Evolutionary conservation across 1,140 invertebrate species (phyloP).

Genomic region (Berghia stephanieae): DNA sequence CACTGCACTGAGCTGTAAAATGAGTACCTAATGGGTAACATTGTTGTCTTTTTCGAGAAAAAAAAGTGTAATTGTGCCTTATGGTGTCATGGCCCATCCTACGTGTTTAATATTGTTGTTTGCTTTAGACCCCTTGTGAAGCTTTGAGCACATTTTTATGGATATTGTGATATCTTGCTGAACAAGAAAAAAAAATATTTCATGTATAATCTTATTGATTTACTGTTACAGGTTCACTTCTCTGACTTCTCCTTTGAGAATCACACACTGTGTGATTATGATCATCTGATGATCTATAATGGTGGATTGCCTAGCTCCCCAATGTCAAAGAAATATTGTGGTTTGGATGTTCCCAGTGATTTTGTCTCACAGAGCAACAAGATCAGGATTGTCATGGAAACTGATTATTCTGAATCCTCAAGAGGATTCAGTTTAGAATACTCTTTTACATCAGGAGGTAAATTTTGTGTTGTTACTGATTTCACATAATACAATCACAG

Average conservation of each 20-base stretch:
- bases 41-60: background rate
- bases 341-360: constrained; percentile 75
- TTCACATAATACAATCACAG: too few species aligned
- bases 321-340: constrained; percentile 79
- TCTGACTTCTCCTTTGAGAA: constrained; percentile 95
- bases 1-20: too few species aligned
- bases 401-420: constrained; percentile 83
- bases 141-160: too few species aligned
- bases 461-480: too few species aligned
- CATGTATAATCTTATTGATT: background rate
- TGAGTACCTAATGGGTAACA: too few species aligned
- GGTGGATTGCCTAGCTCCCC: constrained; percentile 74
- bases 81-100: too few species aligned
- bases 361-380: constrained; percentile 90
- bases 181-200: too few species aligned
- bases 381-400: constrained; percentile 84
- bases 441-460: constrained; percentile 52
- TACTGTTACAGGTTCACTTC: constrained; percentile 77
- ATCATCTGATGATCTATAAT: constrained; percentile 88
- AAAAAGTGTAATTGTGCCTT: background rate
- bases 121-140: too few species aligned
- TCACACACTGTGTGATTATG: constrained; percentile 92
- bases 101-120: too few species aligned
- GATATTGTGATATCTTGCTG: too few species aligned
- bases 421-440: constrained; percentile 67